Base-by-base conservation (phyloP, 2,113 vertebrate genomes). In the Hucho hucho region DNA sequence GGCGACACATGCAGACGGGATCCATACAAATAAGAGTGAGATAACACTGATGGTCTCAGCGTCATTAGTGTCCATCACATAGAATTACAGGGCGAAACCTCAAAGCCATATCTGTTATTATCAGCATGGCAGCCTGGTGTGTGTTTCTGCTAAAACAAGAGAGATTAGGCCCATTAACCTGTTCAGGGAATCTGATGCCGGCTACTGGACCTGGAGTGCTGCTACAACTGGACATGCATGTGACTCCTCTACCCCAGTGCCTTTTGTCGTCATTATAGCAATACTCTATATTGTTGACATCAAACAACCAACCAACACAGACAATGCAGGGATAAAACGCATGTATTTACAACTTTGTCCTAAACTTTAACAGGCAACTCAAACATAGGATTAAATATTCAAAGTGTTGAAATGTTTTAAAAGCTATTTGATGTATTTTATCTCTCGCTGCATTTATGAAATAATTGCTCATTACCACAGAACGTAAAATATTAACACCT, bases 1-100 rank as follows among this genome's bases (percentile, higher is more conserved):
- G 88, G 87, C 79, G 84, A 84, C 77, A 81, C 79, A 78, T 77
- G 84, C 83, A 88, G 84, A 88, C 85, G 65, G 84, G 79, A 86
- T 91, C 87, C 86, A 86, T 90, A 89, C 80, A 91, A 86, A 91
- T 90, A 87, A 90, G 87, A 86, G 85, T 75, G 86, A 87, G 80
- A 88, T 84, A 88, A 88, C 85, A 87, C 81, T 87, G 89, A 84
- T 77, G 80, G 84, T 88, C 84, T 90, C 85, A 76, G 74, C 20
- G 79, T 84, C 84, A 93, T 92, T 88, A 90, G 86, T 75, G 73
- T 89, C 88, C 90, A 89, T 91, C 90, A 89, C 79, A 75, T 79
- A 78, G 78, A 91, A 92, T 93, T 92, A 93, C 90, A 68, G 76
- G 86, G 79, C 81, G 78, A 87, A 85, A 80, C 70, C 79, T 83